Conservation (phyloP, 1,140 invertebrate species). For the Schlechtendalia chinensis region DNA sequence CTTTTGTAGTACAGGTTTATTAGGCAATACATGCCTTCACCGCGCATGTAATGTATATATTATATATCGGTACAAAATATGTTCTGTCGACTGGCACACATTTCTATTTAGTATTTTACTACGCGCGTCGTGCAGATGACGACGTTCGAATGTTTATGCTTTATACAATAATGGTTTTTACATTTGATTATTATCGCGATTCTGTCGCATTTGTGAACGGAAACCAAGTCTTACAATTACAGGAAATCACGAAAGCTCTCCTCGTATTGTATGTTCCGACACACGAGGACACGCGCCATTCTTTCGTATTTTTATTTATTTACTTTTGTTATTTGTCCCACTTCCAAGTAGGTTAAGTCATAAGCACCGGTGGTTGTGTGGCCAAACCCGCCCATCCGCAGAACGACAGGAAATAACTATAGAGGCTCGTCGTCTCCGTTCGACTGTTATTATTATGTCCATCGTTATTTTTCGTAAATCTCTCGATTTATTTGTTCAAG, state of each 20-base stretch:
- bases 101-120: not conserved
- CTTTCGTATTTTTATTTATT: constrained; percentile 10
- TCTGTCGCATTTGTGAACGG: constrained; percentile 8
- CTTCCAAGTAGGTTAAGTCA: constrained; percentile 8
- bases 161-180: not conserved
- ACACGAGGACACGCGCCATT: constrained; percentile 2
- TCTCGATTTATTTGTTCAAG: constrained; percentile 17
- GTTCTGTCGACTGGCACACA: not conserved
- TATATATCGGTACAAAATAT: not conserved
- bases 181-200: constrained; percentile 18
- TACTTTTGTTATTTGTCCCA: constrained; percentile 7
- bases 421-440: constrained; percentile 12
- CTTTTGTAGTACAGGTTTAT: not conserved
- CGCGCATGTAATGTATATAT: too few species aligned
- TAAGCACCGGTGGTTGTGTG: not conserved
- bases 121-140: not conserved
- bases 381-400: constrained; percentile 18
- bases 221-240: constrained; percentile 30
- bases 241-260: constrained; percentile 35
- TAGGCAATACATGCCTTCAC: not conserved
- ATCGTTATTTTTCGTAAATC: constrained; percentile 31
- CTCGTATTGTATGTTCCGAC: not conserved
- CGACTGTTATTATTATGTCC: constrained; percentile 19
- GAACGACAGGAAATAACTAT: constrained; percentile 28
- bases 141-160: not conserved